Evolutionary conservation across 2,797 vertebrate species (phyloP), one percentile per base, ranked within the genome.

Genomic region (Siniperca obscura): DNA sequence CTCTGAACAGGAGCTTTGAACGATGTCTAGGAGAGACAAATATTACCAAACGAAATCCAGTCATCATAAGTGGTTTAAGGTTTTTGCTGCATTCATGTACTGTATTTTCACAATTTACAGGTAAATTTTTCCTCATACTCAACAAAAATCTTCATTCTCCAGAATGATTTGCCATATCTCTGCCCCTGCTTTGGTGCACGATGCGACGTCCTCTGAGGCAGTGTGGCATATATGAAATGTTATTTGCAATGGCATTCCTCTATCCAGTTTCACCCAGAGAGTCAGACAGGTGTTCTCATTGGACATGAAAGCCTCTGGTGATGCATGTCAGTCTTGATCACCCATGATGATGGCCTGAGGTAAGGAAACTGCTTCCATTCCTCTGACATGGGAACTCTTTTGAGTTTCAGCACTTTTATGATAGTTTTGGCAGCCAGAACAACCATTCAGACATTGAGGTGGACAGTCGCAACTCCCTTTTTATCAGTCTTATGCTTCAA

Each of bases 211-310:
- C 14, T 80, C 22, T 81, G 65, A 86, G 55, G 65, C 55, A 22
- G 34, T 76, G 70, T 55, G 57, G 78, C 73, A 89, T 82, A 60
- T 86, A 59, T 88, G 62, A 92, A 91, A 90, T 75, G 79, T 93
- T 92, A 93, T 93, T 71, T 87, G 83, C 75, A 44, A 74, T 92
- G 93, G 92, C 91, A 90, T 88, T 86, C 80, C 88, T 89, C 86
- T 88, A 87, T 92, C 91, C 86, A 82, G 50, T 86, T 92, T 81
- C 79, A 83, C 66, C 69, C 77, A 65, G 76, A 80, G 80, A 90
- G 91, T 83, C 73, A 90, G 94, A 94, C 94, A 95, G 93, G 95
- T 94, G 93, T 93, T 94, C 92, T 94, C 86, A 94, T 95, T 25
- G 85, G 92, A 94, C 90, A 79, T 90, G 95, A 95, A 94, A 90